Evolutionary conservation across 2,888 invertebrate species (phyloP).

Genomic region (Lochmaea capreae): DNA sequence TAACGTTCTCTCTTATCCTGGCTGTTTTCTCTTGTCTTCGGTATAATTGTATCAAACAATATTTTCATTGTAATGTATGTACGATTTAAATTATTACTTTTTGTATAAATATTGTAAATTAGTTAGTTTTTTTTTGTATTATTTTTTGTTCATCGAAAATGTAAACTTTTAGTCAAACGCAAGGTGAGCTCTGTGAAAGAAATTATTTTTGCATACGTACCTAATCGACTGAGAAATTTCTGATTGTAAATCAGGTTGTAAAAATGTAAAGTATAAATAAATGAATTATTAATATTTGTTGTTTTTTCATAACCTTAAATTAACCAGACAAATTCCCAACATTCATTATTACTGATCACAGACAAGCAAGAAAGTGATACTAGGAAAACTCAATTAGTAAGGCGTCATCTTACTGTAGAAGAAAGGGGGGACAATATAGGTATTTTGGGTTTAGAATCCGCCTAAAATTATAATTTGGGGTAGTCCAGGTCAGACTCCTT

Average conservation of each 20-base stretch:
- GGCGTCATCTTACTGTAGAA: too few relatives aligned
- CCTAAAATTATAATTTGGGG: too few relatives aligned
- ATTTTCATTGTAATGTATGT: slow-evolving; percentile 31
- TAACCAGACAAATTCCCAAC: too few relatives aligned
- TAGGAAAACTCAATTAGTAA: too few relatives aligned
- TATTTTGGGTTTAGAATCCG: too few relatives aligned
- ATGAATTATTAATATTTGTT: slow-evolving; percentile 36
- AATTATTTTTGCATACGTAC: slow-evolving; percentile 16
- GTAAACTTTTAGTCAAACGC: slow-evolving; percentile 26
- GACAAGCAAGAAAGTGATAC: too few relatives aligned
- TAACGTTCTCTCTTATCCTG: too few relatives aligned
- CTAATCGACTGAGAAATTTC: slow-evolving; percentile 31
- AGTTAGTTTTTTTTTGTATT: slow-evolving; percentile 42
- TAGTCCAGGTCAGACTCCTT: too few relatives aligned
- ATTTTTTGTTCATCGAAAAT: slow-evolving; percentile 8
- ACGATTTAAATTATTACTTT: slow-evolving; percentile 42
- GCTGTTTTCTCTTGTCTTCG: too few relatives aligned
- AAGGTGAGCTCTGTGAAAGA: slow-evolving; percentile 6
- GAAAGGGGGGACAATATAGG: too few relatives aligned
- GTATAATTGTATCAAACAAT: background rate
- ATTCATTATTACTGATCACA: too few relatives aligned
- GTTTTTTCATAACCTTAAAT: background rate
- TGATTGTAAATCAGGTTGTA: slow-evolving; percentile 27
- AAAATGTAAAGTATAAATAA: slow-evolving; percentile 42
- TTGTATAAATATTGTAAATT: slow-evolving; percentile 50